These are phyloP conservation scores for Conistra vaccinii DNA, from an alignment of 2,888 invertebrate species.

Conservation along the genomic window DNA sequence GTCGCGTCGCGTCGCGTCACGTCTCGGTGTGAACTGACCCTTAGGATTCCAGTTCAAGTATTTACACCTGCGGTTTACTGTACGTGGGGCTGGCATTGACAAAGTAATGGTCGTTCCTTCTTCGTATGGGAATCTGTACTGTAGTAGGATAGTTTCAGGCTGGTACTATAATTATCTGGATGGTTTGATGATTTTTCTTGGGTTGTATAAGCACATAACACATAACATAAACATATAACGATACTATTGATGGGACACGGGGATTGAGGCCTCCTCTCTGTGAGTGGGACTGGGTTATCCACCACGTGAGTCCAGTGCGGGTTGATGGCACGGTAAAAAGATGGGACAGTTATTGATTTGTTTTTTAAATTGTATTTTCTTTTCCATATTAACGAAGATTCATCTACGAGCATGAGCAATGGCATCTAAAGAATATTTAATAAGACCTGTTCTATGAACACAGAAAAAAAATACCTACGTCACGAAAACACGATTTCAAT, in stretches of 20 bases:
- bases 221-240: too few relatives aligned
- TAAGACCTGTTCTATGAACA: neutral
- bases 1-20: too few relatives aligned
- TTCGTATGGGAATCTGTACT: too few relatives aligned
- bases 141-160: too few relatives aligned
- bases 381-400: neutral
- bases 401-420: neutral
- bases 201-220: too few relatives aligned
- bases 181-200: too few relatives aligned
- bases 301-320: neutral
- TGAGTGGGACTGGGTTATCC: neutral
- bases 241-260: neutral
- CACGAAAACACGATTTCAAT: slow-evolving; percentile 54
- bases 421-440: neutral
- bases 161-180: neutral
- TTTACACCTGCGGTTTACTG: too few relatives aligned
- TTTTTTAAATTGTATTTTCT: neutral
- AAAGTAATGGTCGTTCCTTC: too few relatives aligned
- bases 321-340: neutral
- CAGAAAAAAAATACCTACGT: neutral
- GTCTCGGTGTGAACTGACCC: too few relatives aligned
- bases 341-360: neutral
- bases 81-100: too few relatives aligned
- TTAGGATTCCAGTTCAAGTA: too few relatives aligned
- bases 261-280: neutral